Base-by-base conservation (phyloP, 2,113 vertebrate genomes). In the Oophaga pumilio region DNA sequence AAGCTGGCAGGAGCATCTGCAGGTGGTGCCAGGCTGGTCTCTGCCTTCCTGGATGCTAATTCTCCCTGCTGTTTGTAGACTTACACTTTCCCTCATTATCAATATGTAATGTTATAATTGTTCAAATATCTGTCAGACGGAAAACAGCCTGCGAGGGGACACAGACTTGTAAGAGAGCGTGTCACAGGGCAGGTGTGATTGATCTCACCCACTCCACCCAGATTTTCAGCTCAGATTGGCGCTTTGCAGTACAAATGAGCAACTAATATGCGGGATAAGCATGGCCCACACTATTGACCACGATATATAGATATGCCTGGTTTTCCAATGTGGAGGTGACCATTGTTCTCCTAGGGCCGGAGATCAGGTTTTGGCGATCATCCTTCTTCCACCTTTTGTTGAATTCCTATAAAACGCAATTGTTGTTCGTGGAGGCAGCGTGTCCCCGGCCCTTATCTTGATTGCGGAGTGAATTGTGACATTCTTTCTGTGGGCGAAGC, bases 381-480 rank as follows among this genome's bases (percentile, higher is more conserved):
- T 59, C 15, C 13, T 59, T 15, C 57, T 59, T 59, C 5, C 14
- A 13, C 4, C 33, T 26, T 12, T 33, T 17, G 8, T 17, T 73
- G 69, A 10, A 43, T 1, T 43, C 33, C 33, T 43, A 43, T 43
- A 43, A 43, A 33, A 4, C 7, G 69, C 33, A 1, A 12, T 10
- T 6, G 2, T 26, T 33, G 26, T 73, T 17, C 0, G 12, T 73
- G 69, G 26, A 1, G 11, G n/a, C n/a, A 33, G 26, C 13, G 14
- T 6, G 57, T 7, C 53, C 57, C 52, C 33, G 33, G 33, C 33
- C 59, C 10, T 50, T 82, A 82, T 82, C 60, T 68, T 82, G 80
- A 82, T 68, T 43, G 18, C n/a, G 50, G 60, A 82, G 60, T 49
- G 79, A 62, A 82, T 64, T 6, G 57, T 62, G 43, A 82, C 57